phyloP scores from a whole-genome alignment of 2,888 invertebrate genomes.

The Micoletzkya japonica region DNA sequence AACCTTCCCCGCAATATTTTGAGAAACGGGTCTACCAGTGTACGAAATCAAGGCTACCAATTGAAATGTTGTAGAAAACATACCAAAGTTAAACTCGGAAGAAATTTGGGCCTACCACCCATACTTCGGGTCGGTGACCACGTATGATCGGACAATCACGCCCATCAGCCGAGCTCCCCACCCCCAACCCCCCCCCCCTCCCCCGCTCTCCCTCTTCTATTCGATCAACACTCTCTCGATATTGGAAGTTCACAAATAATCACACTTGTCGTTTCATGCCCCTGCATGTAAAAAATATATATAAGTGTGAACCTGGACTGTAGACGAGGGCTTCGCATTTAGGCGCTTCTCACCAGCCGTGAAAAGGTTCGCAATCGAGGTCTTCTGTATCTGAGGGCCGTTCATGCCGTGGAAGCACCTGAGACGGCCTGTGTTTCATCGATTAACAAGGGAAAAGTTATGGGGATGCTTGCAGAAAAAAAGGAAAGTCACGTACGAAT shows the following conservation, averaged over 20 bases:
- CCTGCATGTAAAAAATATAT: not conserved
- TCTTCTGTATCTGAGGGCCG: conserved; percentile 53
- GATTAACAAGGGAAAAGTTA: not conserved
- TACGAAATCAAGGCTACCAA: too few relatives aligned
- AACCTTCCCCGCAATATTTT: too few relatives aligned
- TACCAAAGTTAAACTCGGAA: too few relatives aligned
- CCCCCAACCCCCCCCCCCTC: not conserved
- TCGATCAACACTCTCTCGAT: too few relatives aligned
- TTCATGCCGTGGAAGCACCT: conserved; percentile 46
- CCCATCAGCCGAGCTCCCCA: too few relatives aligned
- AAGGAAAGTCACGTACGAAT: conserved; percentile 42
- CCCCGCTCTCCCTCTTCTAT: not conserved
- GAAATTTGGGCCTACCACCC: too few relatives aligned
- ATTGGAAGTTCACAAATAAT: too few relatives aligned
- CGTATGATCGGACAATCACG: too few relatives aligned
- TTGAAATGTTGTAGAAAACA: too few relatives aligned
- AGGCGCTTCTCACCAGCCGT: conserved; percentile 51
- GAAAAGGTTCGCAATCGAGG: conserved; percentile 57
- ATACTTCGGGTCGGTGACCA: too few relatives aligned
- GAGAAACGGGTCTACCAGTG: too few relatives aligned
- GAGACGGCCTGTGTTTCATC: conserved; percentile 14
- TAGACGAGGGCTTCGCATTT: conserved; percentile 39
- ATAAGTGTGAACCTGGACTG: conserved; percentile 30
- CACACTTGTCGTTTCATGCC: too few relatives aligned
- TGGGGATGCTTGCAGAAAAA: not conserved